phyloP scores from a whole-genome alignment of 2,888 invertebrate genomes.

The Limnephilus auricula region DNA sequence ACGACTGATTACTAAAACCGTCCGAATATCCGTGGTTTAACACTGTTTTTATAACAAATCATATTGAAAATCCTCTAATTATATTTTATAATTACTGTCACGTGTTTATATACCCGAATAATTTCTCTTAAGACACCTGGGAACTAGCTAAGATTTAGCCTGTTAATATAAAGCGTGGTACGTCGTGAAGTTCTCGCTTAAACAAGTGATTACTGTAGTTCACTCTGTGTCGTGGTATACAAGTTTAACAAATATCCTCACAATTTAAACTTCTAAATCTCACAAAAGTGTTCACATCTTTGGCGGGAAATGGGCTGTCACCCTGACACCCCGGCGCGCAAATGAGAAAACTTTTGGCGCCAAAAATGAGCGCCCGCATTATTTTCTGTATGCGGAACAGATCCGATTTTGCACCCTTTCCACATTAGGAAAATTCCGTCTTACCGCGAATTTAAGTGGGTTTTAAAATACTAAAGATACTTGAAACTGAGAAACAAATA shows the following conservation, averaged over 20 bases:
- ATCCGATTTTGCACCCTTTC: slow-evolving; percentile 19
- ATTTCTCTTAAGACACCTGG: not conserved
- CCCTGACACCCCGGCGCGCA: slow-evolving; percentile 53
- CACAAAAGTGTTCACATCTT: slow-evolving; percentile 44
- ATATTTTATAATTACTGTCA: not conserved
- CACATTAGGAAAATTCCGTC: not conserved
- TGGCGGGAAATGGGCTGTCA: slow-evolving; percentile 57
- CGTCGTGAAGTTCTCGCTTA: not conserved
- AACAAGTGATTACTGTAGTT: not conserved
- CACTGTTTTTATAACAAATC: not conserved
- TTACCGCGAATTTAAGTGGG: slow-evolving; percentile 14
- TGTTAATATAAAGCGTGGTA: not conserved
- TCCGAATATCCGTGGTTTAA: no score
- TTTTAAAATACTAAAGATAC: not conserved
- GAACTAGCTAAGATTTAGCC: not conserved
- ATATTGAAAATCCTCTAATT: not conserved
- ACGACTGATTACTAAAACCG: not conserved
- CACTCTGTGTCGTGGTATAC: not conserved
- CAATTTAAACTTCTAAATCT: slow-evolving; percentile 47
- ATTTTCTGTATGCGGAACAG: slow-evolving; percentile 29
- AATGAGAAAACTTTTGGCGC: slow-evolving; percentile 65
- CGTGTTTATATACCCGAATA: not conserved
- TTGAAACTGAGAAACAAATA: not conserved
- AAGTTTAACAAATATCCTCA: slow-evolving; percentile 33
- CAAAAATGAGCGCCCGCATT: slow-evolving; percentile 50